Conservation (phyloP, 2,113 vertebrate species). For the Brachyistius frenatus region DNA sequence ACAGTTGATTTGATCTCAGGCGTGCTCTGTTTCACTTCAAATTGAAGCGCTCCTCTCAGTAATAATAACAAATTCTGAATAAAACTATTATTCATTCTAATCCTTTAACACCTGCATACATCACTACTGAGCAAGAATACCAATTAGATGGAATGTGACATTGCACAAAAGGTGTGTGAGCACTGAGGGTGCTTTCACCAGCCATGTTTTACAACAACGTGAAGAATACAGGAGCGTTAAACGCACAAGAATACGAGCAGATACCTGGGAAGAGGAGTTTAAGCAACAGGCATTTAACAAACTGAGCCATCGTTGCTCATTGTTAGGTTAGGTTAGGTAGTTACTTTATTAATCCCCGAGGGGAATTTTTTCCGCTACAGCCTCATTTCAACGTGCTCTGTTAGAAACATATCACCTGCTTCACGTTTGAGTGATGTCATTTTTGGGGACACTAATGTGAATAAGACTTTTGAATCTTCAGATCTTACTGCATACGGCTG, state of each 20-base stretch:
- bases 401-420: too few relatives aligned
- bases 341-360: too few relatives aligned
- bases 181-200: background rate
- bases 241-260: too few relatives aligned
- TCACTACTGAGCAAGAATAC: background rate
- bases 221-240: background rate
- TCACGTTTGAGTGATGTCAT: too few relatives aligned
- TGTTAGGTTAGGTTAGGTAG: too few relatives aligned
- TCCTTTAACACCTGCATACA: background rate
- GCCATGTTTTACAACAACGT: background rate
- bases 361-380: too few relatives aligned
- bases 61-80: background rate
- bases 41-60: background rate
- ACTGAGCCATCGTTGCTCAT: too few relatives aligned
- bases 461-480: too few relatives aligned
- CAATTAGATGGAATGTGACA: background rate
- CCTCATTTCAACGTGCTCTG: too few relatives aligned
- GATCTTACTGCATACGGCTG: too few relatives aligned
- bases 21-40: background rate
- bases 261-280: background rate
- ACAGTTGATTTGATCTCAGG: background rate
- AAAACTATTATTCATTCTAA: background rate
- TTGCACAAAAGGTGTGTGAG: background rate
- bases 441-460: too few relatives aligned
- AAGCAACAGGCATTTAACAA: rapidly evolving